These are phyloP conservation scores for Cremastinae sp. DNA, from an alignment of 2,888 invertebrate species.

Conservation along the genomic window DNA sequence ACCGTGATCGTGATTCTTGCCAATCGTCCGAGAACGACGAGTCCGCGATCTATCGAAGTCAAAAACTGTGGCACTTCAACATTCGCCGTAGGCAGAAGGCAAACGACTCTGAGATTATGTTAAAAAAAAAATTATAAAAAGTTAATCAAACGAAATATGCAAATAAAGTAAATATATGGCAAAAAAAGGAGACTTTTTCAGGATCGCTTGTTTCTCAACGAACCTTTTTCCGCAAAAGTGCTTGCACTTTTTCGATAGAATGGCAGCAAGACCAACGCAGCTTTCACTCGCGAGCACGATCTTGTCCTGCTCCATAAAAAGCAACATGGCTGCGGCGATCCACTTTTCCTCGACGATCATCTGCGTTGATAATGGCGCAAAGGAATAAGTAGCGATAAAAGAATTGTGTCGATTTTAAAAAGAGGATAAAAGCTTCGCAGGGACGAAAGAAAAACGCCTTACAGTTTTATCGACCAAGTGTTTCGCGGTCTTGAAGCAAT, in stretches of 20 bases:
- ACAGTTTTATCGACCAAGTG: conserved; percentile 43
- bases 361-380: conserved; percentile 15
- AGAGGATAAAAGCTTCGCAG: neutral
- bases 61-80: conserved; percentile 44
- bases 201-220: neutral
- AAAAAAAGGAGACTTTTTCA: too few relatives aligned
- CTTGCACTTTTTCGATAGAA: conserved; percentile 38
- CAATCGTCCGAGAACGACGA: conserved; percentile 37
- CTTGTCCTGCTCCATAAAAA: conserved; percentile 47
- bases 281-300: conserved; percentile 42
- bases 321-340: conserved; percentile 45
- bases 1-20: conserved; percentile 43
- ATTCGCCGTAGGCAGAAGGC: conserved; percentile 41
- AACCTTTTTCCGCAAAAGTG: conserved; percentile 49
- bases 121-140: neutral
- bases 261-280: conserved; percentile 37
- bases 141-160: neutral
- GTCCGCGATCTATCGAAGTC: conserved; percentile 38
- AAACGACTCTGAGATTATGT: conserved; percentile 37
- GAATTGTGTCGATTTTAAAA: neutral
- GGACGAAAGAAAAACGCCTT: conserved; percentile 8
- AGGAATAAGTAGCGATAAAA: neutral
- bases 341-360: conserved; percentile 45
- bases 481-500: conserved; percentile 34
- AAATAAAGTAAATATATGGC: neutral